These are phyloP conservation scores for Rhynchotus rufescens DNA, from an alignment of 2,797 vertebrate genomes.

Conservation along the genomic window DNA sequence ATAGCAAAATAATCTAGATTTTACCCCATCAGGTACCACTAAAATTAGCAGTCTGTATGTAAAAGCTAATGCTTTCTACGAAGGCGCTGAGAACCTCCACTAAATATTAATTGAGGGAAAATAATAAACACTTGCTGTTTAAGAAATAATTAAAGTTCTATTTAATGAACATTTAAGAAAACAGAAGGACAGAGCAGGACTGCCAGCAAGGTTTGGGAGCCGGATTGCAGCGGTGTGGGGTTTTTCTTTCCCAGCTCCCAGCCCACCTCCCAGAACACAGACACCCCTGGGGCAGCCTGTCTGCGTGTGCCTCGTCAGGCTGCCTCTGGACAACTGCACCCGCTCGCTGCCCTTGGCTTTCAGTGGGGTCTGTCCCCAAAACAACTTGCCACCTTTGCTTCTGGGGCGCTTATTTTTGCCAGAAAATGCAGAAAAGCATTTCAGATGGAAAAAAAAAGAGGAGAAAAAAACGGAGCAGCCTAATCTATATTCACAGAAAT, in stretches of 20 bases:
- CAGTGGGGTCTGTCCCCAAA: not conserved
- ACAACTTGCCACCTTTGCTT: not conserved
- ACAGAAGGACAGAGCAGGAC: not conserved
- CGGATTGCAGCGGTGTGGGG: not conserved
- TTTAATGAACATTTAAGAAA: not conserved
- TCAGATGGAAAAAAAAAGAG: not conserved
- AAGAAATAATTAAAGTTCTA: not conserved
- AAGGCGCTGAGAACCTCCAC: not conserved
- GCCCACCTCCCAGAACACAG: not conserved
- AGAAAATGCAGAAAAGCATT: not conserved
- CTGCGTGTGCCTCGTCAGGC: too few relatives aligned
- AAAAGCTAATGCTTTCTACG: not conserved
- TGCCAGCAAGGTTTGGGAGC: not conserved
- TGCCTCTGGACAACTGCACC: not conserved
- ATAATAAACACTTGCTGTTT: not conserved
- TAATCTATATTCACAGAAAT: slow-evolving; percentile 31
- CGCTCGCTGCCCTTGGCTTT: not conserved
- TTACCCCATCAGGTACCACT: not conserved
- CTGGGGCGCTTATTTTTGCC: not conserved
- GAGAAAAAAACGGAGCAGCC: not conserved
- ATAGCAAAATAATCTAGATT: not conserved
- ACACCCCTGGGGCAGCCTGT: too few relatives aligned
- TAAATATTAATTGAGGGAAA: not conserved
- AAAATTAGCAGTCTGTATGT: not conserved
- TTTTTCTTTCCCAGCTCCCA: not conserved